A percentile compares a stretch with the other conserved stretches of the same genome.
These are phyloP conservation scores for Pammene aurita DNA, from an alignment of 2,888 invertebrate species.

Conservation along the genomic window DNA sequence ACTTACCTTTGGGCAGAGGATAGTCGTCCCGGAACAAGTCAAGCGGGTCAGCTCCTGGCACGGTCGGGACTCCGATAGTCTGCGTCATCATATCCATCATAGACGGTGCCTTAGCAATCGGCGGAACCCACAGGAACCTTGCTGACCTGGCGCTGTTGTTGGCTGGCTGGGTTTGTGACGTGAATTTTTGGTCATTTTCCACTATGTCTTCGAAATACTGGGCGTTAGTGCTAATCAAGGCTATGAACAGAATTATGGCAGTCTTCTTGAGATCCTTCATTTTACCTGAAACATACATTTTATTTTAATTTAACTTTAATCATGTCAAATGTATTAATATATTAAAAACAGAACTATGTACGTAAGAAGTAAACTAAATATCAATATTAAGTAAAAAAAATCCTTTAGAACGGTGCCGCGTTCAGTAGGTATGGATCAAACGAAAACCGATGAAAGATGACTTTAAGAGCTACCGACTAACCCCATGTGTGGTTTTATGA, in stretches of 20 bases:
- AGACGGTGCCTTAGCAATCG: conserved; percentile 52
- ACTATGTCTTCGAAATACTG: conserved; percentile 53
- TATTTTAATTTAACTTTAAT: no score
- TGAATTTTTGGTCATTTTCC: conserved; percentile 51
- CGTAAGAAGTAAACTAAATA: no score
- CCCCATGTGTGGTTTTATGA: no score
- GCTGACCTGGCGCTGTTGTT: conserved; percentile 18
- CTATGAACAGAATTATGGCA: conserved; percentile 46
- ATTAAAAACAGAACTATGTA: no score
- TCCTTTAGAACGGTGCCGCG: no score
- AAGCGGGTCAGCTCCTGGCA: conserved; percentile 67
- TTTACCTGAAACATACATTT: conserved; percentile 50
- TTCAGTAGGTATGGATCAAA: no score
- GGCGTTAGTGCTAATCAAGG: conserved; percentile 47
- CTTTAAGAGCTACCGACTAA: no score
- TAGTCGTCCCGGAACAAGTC: conserved; percentile 73
- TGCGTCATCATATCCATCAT: conserved; percentile 73
- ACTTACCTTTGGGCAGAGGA: conserved; percentile 72
- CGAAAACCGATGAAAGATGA: no score
- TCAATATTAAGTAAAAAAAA: no score
- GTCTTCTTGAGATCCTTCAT: conserved; percentile 55
- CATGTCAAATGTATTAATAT: no score
- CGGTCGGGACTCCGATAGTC: conserved; percentile 59
- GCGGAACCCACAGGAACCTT: conserved; percentile 58
- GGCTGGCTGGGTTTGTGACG: conserved; percentile 1